phyloP scores from a whole-genome alignment of 1,140 invertebrate species.

The Alviniconcha marisindica region DNA sequence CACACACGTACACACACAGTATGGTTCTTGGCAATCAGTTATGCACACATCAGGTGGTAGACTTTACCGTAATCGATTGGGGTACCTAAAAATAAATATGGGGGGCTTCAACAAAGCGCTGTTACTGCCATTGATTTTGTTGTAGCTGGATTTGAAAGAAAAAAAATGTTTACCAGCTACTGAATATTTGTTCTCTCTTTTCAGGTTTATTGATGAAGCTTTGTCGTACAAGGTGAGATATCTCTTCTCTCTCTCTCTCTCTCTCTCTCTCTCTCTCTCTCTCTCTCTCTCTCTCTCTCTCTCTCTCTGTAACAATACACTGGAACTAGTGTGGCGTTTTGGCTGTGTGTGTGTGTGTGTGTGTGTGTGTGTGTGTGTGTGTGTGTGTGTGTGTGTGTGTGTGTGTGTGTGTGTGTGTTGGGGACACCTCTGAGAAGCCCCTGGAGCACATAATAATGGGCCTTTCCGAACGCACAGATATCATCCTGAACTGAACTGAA shows the following conservation, averaged over 20 bases:
- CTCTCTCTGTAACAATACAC: not conserved
- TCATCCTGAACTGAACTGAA: no score
- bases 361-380: constrained; percentile 15
- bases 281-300: not conserved
- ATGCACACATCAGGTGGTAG: no score
- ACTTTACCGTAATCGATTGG: no score
- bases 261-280: not conserved
- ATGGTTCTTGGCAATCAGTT: no score
- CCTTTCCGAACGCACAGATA: no score
- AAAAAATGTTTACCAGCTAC: no score
- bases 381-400: not conserved
- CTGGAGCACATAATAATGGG: no score
- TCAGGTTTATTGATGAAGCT: not conserved
- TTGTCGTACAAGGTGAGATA: not conserved
- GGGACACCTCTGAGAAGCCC: no score
- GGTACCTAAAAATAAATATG: no score
- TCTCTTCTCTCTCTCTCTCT: not conserved
- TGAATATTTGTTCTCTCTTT: not conserved
- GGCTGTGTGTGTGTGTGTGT: constrained; percentile 1
- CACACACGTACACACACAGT: not conserved
- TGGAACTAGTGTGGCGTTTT: not conserved
- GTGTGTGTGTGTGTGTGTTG: not conserved
- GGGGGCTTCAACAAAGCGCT: no score
- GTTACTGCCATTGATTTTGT: no score
- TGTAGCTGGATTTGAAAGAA: no score